Evolutionary conservation across 2,888 invertebrate genomes (phyloP).

Genomic region (Scrobipalpa costella): DNA sequence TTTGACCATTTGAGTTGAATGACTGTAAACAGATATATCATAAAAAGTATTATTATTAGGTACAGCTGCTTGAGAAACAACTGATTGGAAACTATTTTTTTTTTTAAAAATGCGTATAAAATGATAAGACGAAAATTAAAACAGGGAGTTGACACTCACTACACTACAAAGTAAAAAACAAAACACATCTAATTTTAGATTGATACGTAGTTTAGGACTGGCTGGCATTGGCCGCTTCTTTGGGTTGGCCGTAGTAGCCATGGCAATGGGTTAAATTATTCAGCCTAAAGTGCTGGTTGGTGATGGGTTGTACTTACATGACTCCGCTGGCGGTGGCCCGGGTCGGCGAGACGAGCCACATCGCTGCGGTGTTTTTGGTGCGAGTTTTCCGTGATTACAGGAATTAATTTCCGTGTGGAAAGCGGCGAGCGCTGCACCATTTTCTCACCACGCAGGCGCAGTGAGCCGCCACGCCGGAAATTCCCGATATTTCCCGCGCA

Average conservation of each 20-base stretch:
- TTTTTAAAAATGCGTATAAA: too few species aligned
- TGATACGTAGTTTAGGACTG: too few species aligned
- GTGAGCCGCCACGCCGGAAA: constrained; percentile 84
- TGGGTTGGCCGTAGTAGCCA: constrained; percentile 45
- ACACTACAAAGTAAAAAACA: not conserved
- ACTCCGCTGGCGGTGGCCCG: constrained; percentile 79
- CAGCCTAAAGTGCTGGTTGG: not conserved
- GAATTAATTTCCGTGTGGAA: constrained; percentile 78
- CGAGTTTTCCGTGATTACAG: constrained; percentile 83
- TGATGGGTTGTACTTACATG: constrained; percentile 72
- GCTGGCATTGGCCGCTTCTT: not conserved
- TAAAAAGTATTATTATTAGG: constrained; percentile 1
- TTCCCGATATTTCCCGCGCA: constrained; percentile 77
- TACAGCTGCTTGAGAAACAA: not conserved
- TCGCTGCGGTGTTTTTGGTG: constrained; percentile 73
- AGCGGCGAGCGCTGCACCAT: constrained; percentile 79
- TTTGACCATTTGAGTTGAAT: constrained; percentile 65
- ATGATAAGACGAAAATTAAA: not conserved
- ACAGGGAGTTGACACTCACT: not conserved
- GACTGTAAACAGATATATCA: constrained; percentile 60
- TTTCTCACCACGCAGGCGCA: constrained; percentile 85
- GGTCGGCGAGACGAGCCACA: constrained; percentile 69
- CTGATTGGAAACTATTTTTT: not conserved
- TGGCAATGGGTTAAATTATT: constrained; percentile 41
- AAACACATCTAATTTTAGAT: not conserved